Evolutionary conservation across 2,113 vertebrate genomes (phyloP).

Genomic region (Urocolius indicus): DNA sequence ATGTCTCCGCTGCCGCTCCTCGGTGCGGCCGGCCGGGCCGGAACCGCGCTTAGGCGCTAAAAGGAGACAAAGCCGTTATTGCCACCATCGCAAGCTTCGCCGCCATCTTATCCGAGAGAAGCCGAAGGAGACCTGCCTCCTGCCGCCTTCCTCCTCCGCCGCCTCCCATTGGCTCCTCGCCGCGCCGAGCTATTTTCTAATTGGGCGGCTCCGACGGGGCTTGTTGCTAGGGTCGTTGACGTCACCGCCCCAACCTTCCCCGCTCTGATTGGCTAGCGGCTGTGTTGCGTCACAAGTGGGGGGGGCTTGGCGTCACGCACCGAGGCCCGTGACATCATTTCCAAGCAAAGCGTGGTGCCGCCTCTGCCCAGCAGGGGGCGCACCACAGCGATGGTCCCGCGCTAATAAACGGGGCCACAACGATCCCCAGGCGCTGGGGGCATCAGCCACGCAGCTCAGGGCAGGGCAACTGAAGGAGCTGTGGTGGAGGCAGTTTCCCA

Average conservation of each 20-base stretch:
- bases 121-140: slow-evolving; percentile 80
- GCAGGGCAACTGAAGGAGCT: rapidly evolving
- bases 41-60: slow-evolving; percentile 49
- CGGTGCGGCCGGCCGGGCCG: slow-evolving; percentile 17
- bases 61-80: slow-evolving; percentile 57
- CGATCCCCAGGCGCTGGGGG: rapidly evolving
- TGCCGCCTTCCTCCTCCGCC: slow-evolving; percentile 71
- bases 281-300: not conserved
- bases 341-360: not conserved
- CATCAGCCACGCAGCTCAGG: rapidly evolving
- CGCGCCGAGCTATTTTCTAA: slow-evolving; percentile 60
- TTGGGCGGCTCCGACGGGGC: slow-evolving; percentile 35
- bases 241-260: not conserved
- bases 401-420: not conserved
- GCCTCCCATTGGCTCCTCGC: slow-evolving; percentile 73
- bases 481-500: not conserved
- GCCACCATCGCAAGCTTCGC: slow-evolving; percentile 79
- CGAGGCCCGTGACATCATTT: slow-evolving; percentile 36
- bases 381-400: too few species aligned
- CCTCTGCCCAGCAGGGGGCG: not conserved
- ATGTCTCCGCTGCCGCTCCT: slow-evolving; percentile 69
- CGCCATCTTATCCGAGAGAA: slow-evolving; percentile 90
- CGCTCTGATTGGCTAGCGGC: not conserved
- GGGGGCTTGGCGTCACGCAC: not conserved
- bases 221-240: slow-evolving; percentile 63